Evolutionary conservation across 2,113 vertebrate genomes (phyloP).

Genomic region (Tragulus kanchil): DNA sequence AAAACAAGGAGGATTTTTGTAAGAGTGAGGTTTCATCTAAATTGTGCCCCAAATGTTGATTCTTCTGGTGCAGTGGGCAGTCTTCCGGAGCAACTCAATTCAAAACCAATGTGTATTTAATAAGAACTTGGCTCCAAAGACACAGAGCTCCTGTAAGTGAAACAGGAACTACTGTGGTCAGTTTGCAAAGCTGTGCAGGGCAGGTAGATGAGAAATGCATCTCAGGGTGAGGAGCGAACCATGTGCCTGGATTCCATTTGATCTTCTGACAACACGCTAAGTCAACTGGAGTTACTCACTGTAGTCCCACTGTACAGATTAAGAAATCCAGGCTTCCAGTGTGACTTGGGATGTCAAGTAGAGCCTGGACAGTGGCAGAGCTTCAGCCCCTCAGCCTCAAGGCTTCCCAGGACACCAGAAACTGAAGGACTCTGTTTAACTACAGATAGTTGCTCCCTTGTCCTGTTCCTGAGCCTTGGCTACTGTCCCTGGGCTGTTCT

Average conservation of each 20-base stretch:
- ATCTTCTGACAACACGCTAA: not conserved
- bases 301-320: not conserved
- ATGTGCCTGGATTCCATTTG: not conserved
- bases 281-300: not conserved
- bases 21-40: conserved; percentile 27
- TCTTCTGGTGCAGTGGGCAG: not conserved
- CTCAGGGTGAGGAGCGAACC: not conserved
- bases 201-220: not conserved
- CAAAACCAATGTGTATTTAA: not conserved
- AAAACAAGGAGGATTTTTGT: conserved; percentile 32
- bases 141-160: not conserved
- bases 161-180: not conserved
- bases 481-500: not conserved
- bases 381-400: not conserved
- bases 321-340: not conserved
- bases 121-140: conserved; percentile 30
- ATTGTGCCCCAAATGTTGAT: not conserved
- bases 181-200: not conserved
- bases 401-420: not conserved
- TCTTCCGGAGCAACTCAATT: conserved; percentile 21
- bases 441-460: not conserved
- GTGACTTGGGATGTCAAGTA: not conserved
- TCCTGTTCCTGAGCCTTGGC: not conserved
- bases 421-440: not conserved
- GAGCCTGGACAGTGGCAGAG: not conserved